These are phyloP conservation scores for Laticauda laticaudata DNA, from an alignment of 2,113 vertebrate species.

Conservation along the genomic window DNA sequence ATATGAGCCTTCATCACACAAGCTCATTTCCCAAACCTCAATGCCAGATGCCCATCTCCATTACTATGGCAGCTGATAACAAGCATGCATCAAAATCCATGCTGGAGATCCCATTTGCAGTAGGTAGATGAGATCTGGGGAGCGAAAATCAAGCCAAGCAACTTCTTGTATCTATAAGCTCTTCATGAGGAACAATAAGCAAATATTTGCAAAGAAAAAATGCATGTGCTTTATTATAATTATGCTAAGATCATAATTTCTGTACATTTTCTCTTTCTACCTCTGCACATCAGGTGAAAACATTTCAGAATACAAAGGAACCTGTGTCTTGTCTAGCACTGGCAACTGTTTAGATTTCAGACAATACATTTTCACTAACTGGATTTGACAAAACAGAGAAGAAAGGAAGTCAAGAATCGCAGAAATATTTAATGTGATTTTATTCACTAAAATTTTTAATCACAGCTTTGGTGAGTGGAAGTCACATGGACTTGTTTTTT, in stretches of 20 bases:
- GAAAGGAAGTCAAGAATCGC: not conserved
- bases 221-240: not conserved
- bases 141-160: not conserved
- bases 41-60: too few relatives aligned
- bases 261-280: not conserved
- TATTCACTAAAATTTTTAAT: not conserved
- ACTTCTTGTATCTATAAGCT: not conserved
- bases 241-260: not conserved
- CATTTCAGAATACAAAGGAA: not conserved
- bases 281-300: not conserved
- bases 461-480: not conserved
- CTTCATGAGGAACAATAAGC: not conserved
- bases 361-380: not conserved
- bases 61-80: too few relatives aligned
- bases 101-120: not conserved
- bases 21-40: too few relatives aligned
- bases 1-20: too few relatives aligned
- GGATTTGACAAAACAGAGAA: not conserved
- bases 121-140: accelerated
- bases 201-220: not conserved
- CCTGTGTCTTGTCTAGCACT: not conserved
- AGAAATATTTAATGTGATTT: not conserved
- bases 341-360: not conserved
- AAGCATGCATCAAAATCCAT: too few relatives aligned
- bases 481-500: not conserved